Conservation (phyloP, 2,888 invertebrate species). For the Platypus cylindrus region DNA sequence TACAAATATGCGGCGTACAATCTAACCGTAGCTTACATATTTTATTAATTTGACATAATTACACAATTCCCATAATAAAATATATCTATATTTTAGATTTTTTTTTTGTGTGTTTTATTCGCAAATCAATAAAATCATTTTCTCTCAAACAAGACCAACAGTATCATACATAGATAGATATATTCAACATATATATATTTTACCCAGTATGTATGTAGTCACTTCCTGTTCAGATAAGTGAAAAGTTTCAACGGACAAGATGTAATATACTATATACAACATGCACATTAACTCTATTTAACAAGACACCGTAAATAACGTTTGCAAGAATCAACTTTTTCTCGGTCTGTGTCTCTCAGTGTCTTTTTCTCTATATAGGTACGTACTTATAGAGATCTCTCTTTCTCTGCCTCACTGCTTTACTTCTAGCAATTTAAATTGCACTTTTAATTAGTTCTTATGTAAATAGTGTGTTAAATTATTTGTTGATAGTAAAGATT, state of each 20-base stretch:
- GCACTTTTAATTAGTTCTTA: slow-evolving; percentile 15
- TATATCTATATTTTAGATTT: too few relatives aligned
- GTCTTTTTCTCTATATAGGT: too few relatives aligned
- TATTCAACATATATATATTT: slow-evolving; percentile 19
- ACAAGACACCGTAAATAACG: slow-evolving; percentile 16
- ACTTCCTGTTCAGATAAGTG: slow-evolving; percentile 27
- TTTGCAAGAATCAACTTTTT: slow-evolving; percentile 10
- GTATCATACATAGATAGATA: slow-evolving; percentile 26
- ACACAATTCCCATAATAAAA: too few relatives aligned
- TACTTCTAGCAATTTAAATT: slow-evolving; percentile 8
- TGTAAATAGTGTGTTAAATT: slow-evolving; percentile 14
- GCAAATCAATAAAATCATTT: slow-evolving; percentile 9
- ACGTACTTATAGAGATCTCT: too few relatives aligned
- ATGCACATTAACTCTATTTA: slow-evolving; percentile 17
- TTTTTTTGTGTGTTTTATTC: slow-evolving; percentile 1
- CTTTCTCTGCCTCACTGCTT: too few relatives aligned
- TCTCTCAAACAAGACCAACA: slow-evolving; percentile 20
- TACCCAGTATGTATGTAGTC: slow-evolving; percentile 12
- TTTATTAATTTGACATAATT: too few relatives aligned
- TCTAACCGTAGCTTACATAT: too few relatives aligned
- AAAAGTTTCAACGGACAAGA: slow-evolving; percentile 22
- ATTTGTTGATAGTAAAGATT: slow-evolving; percentile 12
- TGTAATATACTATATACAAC: slow-evolving; percentile 19
- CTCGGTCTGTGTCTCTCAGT: too few relatives aligned
- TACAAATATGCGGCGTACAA: too few relatives aligned